Evolutionary conservation across 2,888 invertebrate genomes (phyloP), one percentile per base, ranked within the genome.

Genomic region (Silvanus unidentatus): DNA sequence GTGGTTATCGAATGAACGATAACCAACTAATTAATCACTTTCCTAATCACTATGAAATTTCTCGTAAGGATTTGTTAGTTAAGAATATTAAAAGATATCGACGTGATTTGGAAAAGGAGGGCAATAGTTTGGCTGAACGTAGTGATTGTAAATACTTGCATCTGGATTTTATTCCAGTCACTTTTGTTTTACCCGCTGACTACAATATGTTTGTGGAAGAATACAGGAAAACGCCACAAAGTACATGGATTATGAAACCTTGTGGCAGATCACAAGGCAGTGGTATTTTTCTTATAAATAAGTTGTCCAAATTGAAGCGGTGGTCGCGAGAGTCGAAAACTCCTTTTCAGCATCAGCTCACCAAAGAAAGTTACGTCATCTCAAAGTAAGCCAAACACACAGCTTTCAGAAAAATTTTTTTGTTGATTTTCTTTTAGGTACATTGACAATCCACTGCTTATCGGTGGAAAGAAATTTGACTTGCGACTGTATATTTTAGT

Each of bases 241-340:
- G 90, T 58, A 96, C 95, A 1, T 97, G 96, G 96, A 97, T 97
- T 53, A 92, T 96, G 86, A 96, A 97, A 69, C 96, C 96, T 0
- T 93, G 94, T 68, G 94, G 94, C 16, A 90, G 95, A 73, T 94
- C 95, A 1, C 90, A 90, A 68, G 91, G 91, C 1, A 84, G 88
- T n/a, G 96, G 96, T 30, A 96, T 97, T 64, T 95, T 95, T 70
- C 77, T 96, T 44, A 94, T 97, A 59, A 96, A 96, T 70, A 94
- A 94, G 75, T 74, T 96, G 48, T 93, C 94, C 2, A 95, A 95
- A 73, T 73, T 96, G 47, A 95, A 94, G 66, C 83, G 87, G 67
- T 91, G 89, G 88, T 90, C 89, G 0, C 77, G 89, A 15, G 91
- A 92, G 72, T 86, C 88, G 1, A 89, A 88, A 72, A 87, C 84